Evolutionary conservation across 2,797 vertebrate genomes (phyloP), one percentile per base, ranked within the genome.

Genomic region (Leptatherina wallacei): DNA sequence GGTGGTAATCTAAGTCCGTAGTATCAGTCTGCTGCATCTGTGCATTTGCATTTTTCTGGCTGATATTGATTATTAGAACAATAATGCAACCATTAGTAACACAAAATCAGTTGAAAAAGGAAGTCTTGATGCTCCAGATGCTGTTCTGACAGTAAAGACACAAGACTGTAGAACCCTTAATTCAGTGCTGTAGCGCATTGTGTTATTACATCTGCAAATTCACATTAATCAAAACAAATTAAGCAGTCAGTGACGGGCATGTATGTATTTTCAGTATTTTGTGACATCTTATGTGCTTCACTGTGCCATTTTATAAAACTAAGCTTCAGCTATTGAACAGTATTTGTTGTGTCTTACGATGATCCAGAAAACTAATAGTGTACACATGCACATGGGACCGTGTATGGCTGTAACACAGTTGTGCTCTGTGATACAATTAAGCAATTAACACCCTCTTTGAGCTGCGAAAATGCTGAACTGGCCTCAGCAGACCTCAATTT

Each of bases 361-460:
- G 20, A 3, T 44, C 22, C 36, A 40, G 14, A 42, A 29, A 61
- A 61, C 35, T 7, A 24, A 42, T 0, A 10, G 24, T 10, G 38
- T 5, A 29, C 59, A 42, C 36, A 29, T 36, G 16, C 36, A 61
- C 16, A n/a, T 27, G 27, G 6, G 12, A 29, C 22, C 0, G 4
- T 54, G 24, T 4, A 18, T 20, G 33, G 30, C 55, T 68, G 47
- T 58, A 58, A 35, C 24, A 44, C 16, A 1, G 0, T 36, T 59
- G 30, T 47, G 10, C 30, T 18, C 14, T 29, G 29, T 68, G 36
- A 63, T 47, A 27, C 36, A 59, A 64, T 61, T 24, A 55, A 60
- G 27, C 63, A 61, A 42, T 27, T 42, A 38, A 12, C 54, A 22
- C 59, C 58, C 33, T 62, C 27, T 68, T 42, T 32, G 29, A 32